Conservation (phyloP, 2,113 vertebrate genomes). For the Thamnophis sirtalis region DNA sequence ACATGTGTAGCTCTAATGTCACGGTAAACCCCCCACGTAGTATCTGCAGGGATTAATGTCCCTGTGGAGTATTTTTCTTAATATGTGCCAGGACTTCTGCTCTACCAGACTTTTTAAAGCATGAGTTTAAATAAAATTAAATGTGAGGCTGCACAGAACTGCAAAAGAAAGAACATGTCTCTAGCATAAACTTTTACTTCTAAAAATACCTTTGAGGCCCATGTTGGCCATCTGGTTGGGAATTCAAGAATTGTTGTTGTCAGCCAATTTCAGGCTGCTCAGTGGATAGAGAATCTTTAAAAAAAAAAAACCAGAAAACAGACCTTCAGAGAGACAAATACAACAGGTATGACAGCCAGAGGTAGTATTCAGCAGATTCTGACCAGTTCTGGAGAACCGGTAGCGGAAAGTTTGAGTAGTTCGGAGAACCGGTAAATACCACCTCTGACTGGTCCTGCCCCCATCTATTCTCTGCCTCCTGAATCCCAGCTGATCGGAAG, state of each 20-base stretch:
- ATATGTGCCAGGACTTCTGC: not conserved
- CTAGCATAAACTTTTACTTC: not conserved
- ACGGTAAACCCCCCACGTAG: not conserved
- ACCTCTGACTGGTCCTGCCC: too few species aligned
- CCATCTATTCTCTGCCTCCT: too few species aligned
- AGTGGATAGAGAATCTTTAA: not conserved
- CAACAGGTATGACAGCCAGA: not conserved
- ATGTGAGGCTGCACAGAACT: not conserved
- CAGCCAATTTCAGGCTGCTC: not conserved
- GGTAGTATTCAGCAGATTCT: too few species aligned
- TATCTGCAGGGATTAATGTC: not conserved
- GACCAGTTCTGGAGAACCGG: too few species aligned
- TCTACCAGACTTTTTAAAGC: not conserved
- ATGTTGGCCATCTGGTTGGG: not conserved
- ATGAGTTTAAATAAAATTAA: not conserved
- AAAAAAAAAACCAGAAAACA: not conserved
- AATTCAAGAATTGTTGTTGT: not conserved
- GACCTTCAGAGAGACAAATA: not conserved
- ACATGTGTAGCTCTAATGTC: not conserved
- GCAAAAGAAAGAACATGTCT: not conserved
- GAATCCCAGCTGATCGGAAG: too few species aligned
- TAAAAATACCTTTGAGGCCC: not conserved
- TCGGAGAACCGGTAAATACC: too few species aligned
- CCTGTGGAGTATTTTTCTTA: not conserved
- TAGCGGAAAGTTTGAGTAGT: too few species aligned